A percentile compares a stretch with the other conserved stretches of the same genome.
Conservation (phyloP, 1,140 invertebrate species). For the Agraylea sexmaculata region DNA sequence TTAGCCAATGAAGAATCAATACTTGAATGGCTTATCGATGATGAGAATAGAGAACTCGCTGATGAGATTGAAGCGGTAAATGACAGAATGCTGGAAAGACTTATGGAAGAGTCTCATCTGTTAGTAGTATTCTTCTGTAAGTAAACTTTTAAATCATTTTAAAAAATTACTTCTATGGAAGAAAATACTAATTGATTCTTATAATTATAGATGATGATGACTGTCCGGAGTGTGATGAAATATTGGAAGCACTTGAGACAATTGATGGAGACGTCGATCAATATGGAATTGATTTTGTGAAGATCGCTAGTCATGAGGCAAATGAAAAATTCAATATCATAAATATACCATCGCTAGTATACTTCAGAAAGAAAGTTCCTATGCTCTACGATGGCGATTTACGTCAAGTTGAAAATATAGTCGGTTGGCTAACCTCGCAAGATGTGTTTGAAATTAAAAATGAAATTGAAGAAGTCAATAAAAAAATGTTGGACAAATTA, state of each 20-base stretch:
- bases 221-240: conserved; percentile 79
- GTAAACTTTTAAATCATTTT: conserved; percentile 28
- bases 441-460: conserved; percentile 93
- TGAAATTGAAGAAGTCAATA: conserved; percentile 92
- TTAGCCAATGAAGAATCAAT: conserved; percentile 84
- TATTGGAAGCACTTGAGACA: conserved; percentile 77
- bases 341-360: conserved; percentile 75
- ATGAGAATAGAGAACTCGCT: conserved; percentile 84
- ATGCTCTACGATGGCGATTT: conserved; percentile 87
- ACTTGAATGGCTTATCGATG: conserved; percentile 86
- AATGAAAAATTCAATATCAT: conserved; percentile 71
- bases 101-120: conserved; percentile 78
- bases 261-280: conserved; percentile 90
- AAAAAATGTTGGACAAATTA: conserved; percentile 89
- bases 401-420: conserved; percentile 71
- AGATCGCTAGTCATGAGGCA: conserved; percentile 75
- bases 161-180: not conserved
- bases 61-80: conserved; percentile 93
- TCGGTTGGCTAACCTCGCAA: conserved; percentile 84
- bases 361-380: conserved; percentile 77
- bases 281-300: conserved; percentile 90
- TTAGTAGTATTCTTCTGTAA: conserved; percentile 89
- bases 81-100: conserved; percentile 75
- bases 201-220: conserved; percentile 63
- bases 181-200: not conserved